These are phyloP conservation scores for Notospermus geniculatus DNA, from an alignment of 1,140 invertebrate species.

Conservation along the genomic window DNA sequence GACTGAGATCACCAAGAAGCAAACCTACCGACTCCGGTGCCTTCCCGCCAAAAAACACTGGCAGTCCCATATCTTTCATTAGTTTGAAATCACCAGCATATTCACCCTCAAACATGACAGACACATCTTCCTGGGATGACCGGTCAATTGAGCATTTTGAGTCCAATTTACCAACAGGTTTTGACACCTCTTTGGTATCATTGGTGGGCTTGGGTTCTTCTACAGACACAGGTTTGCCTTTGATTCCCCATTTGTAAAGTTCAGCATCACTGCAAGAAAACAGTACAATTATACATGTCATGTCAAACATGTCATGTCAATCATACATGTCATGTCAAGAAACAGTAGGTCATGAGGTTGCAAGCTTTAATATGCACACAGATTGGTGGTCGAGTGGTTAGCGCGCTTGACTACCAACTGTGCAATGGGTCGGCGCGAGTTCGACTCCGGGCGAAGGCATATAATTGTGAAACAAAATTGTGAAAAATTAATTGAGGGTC, in stretches of 20 bases:
- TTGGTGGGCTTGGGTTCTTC: background rate
- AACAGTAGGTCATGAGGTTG: no score
- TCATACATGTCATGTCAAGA: no score
- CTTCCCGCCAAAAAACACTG: constrained; percentile 20
- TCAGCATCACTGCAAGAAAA: constrained; percentile 15
- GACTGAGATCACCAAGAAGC: constrained; percentile 11
- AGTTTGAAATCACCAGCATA: constrained; percentile 26
- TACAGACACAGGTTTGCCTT: constrained; percentile 9
- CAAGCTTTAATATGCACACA: no score
- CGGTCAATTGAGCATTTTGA: background rate
- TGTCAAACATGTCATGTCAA: no score
- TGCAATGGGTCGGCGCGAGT: no score
- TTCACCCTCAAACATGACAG: constrained; percentile 13
- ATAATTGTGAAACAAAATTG: no score
- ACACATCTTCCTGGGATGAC: constrained; percentile 8
- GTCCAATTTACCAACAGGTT: background rate
- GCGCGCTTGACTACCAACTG: no score
- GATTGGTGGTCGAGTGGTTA: no score
- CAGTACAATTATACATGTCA: no score
- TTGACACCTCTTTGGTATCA: background rate
- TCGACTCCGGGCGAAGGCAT: no score
- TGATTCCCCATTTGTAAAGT: constrained; percentile 20
- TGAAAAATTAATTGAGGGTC: no score
- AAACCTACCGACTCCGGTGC: background rate
- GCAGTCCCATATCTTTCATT: constrained; percentile 36